phyloP scores from a whole-genome alignment of 2,888 invertebrate species.

The Standfussiana lucernea region DNA sequence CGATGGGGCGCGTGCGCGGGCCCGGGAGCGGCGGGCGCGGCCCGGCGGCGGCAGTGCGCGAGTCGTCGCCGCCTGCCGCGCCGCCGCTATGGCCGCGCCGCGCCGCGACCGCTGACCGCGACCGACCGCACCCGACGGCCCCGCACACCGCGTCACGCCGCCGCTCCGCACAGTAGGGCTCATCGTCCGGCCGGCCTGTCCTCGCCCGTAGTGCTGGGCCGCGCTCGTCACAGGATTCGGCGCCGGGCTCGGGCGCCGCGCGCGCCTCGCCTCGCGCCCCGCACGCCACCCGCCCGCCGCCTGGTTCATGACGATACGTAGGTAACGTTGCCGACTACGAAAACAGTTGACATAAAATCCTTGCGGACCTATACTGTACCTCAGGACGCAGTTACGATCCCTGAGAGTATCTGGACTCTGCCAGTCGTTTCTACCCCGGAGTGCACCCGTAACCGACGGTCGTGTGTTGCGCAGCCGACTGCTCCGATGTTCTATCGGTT shows the following conservation, averaged over 20 bases:
- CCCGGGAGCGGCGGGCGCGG: conserved; percentile 71
- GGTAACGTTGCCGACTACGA: conserved; percentile 81
- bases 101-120: conserved; percentile 83
- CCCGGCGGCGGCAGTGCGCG: conserved; percentile 86
- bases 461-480: conserved; percentile 88
- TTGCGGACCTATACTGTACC: conserved; percentile 72
- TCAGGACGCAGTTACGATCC: conserved; percentile 67
- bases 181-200: conserved; percentile 47
- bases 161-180: conserved; percentile 80
- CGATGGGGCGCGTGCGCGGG: conserved; percentile 72
- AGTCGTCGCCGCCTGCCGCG: conserved; percentile 85
- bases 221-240: conserved; percentile 76
- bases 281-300: conserved; percentile 72
- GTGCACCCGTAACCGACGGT: conserved; percentile 78
- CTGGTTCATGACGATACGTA: conserved; percentile 82
- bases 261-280: conserved; percentile 70
- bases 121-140: conserved; percentile 78
- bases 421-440: conserved; percentile 73
- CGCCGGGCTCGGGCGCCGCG: conserved; percentile 70
- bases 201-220: conserved; percentile 72
- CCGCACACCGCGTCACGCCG: conserved; percentile 75
- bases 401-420: conserved; percentile 74
- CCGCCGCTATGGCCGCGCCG: conserved; percentile 87
- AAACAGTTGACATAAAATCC: conserved; percentile 74
- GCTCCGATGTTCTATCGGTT: conserved; percentile 89